Evolutionary conservation across 2,113 vertebrate species (phyloP).

Genomic region (Micronycteris hirsuta): DNA sequence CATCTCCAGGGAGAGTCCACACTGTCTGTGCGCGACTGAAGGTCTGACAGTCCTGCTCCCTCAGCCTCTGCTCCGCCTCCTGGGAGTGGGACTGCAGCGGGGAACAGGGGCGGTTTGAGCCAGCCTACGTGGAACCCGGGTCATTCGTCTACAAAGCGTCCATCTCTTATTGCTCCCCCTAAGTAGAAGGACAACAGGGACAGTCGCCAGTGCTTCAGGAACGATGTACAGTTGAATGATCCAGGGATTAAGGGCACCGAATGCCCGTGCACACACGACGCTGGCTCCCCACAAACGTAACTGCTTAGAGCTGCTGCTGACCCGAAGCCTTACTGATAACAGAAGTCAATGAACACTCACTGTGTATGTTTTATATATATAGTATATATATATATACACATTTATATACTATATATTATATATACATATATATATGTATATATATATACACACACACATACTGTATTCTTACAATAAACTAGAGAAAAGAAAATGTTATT

Average conservation of each 20-base stretch:
- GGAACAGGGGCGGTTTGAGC: neutral
- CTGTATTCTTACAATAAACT: neutral
- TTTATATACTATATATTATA: no score
- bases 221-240: neutral
- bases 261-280: no score
- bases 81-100: neutral
- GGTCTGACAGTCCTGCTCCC: neutral
- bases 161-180: neutral
- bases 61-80: neutral
- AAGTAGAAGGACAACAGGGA: neutral
- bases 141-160: neutral
- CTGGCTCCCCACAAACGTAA: neutral
- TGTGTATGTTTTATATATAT: neutral
- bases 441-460: no score
- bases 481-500: neutral
- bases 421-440: no score
- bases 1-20: neutral
- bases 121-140: neutral
- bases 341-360: no score
- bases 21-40: neutral
- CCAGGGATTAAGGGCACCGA: neutral
- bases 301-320: neutral
- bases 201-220: neutral
- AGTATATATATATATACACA: no score
- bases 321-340: neutral